Evolutionary conservation across 1,140 invertebrate genomes (phyloP), one percentile per base, ranked within the genome.

Genomic region (Drosophila burlai): DNA sequence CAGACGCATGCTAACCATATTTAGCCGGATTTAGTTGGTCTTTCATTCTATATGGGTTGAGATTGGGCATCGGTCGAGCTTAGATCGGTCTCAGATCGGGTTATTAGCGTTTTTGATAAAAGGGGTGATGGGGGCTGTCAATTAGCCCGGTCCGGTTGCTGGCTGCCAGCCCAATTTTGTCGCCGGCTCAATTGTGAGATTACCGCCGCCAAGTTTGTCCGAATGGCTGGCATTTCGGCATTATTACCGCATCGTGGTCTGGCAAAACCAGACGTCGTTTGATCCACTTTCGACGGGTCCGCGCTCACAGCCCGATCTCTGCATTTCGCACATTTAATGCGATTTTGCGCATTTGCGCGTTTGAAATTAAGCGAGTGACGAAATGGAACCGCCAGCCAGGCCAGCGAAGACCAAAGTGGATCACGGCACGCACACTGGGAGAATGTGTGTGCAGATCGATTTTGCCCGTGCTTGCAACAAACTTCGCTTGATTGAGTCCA

Each of bases 311-410:
- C 24, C 45, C 65, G 16, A 15, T 63, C 52, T 68, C 63, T 71
- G 49, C 59, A 81, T 81, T 87, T 87, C 85, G 85, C 84, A 87
- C 84, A 87, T 89, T 87, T 84, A 90, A 89, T 90, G 85, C 74
- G 85, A 84, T 84, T 89, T 79, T 84, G 84, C 85, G 67, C 84
- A 90, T 89, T 89, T 90, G 81, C 78, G 84, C 84, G 84, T 81
- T 90, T 69, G 78, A 90, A 78, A 89, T 90, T 89, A 89, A 89
- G 81, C 74, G 73, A 90, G 74, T 89, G 84, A 89, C 81, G 84
- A 89, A 89, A 89, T 84, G 77, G 81, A 61, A 63, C 61, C 36
- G 50, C 75, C 47, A 36, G 55, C 42, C 63, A 21, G 34, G 10
- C 67, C 43, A 36, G 24, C 24, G 24, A 82, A 40, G 45, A 26